These are phyloP conservation scores for Anoplius nigerrimus DNA, from an alignment of 2,888 invertebrate genomes.

Conservation along the genomic window DNA sequence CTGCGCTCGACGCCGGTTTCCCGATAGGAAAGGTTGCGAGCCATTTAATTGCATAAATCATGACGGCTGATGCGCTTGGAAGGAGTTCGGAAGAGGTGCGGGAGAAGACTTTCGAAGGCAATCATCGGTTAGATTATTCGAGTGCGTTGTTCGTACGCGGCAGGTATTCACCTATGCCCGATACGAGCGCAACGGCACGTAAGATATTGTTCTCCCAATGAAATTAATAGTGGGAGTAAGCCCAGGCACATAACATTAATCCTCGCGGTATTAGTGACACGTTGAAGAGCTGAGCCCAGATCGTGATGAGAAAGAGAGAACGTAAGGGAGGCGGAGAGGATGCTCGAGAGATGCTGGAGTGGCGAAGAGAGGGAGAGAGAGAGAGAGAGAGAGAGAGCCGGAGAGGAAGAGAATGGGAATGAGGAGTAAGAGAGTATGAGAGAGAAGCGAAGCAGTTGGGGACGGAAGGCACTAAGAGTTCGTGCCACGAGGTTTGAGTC, in stretches of 20 bases:
- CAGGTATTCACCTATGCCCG: slow-evolving; percentile 29
- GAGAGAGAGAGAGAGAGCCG: slow-evolving; percentile 35
- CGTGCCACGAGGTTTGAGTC: slow-evolving; percentile 41
- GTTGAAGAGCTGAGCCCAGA: slow-evolving; percentile 51
- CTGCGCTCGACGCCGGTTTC: no score
- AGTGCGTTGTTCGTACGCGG: slow-evolving; percentile 22
- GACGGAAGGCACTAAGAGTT: slow-evolving; percentile 40
- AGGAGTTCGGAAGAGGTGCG: slow-evolving; percentile 6
- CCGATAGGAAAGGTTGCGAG: no score
- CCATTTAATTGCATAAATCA: no score
- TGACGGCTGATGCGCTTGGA: neutral
- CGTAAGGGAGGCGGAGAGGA: slow-evolving; percentile 18
- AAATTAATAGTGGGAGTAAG: slow-evolving; percentile 70
- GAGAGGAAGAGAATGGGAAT: slow-evolving; percentile 35
- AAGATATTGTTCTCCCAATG: slow-evolving; percentile 69
- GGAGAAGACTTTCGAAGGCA: slow-evolving; percentile 35
- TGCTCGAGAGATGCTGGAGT: slow-evolving; percentile 16
- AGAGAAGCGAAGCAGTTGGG: slow-evolving; percentile 6
- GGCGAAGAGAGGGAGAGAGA: slow-evolving; percentile 29
- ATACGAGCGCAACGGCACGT: slow-evolving; percentile 49
- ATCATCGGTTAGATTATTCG: slow-evolving; percentile 43
- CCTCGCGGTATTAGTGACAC: slow-evolving; percentile 66
- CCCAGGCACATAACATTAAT: slow-evolving; percentile 68
- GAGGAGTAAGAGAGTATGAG: slow-evolving; percentile 25
- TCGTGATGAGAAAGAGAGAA: slow-evolving; percentile 23